These are phyloP conservation scores for Nysson spinosus DNA, from an alignment of 2,888 invertebrate species.

Conservation along the genomic window DNA sequence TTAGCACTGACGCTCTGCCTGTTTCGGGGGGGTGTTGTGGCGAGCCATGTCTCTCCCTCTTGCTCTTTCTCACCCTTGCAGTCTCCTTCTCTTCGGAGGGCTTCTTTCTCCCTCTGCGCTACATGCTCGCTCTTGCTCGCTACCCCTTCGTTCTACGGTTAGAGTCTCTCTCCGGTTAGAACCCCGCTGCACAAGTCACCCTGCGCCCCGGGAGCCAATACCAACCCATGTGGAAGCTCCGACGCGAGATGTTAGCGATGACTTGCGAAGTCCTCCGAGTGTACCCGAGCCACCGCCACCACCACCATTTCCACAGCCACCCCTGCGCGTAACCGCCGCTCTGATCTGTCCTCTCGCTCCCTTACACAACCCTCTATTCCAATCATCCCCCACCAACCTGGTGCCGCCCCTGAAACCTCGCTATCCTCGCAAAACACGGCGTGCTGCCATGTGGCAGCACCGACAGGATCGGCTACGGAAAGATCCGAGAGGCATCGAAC, in stretches of 20 bases:
- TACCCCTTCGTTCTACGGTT: slow-evolving; percentile 44
- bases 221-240: slow-evolving; percentile 76
- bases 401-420: slow-evolving; percentile 63
- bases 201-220: slow-evolving; percentile 77
- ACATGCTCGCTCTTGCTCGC: slow-evolving; percentile 31
- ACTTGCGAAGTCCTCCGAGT: slow-evolving; percentile 70
- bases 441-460: slow-evolving; percentile 71
- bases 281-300: slow-evolving; percentile 63
- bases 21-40: slow-evolving; percentile 73
- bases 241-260: slow-evolving; percentile 72
- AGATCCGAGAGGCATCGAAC: slow-evolving; percentile 38
- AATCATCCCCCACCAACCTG: slow-evolving; percentile 42
- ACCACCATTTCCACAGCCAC: slow-evolving; percentile 29
- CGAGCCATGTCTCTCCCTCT: slow-evolving; percentile 63
- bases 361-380: slow-evolving; percentile 21
- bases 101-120: slow-evolving; percentile 15
- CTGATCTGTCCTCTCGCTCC: slow-evolving; percentile 8
- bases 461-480: slow-evolving; percentile 60
- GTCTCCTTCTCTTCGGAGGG: slow-evolving; percentile 29
- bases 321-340: slow-evolving; percentile 46
- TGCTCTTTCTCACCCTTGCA: slow-evolving; percentile 40
- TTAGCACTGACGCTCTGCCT: slow-evolving; percentile 75
- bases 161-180: slow-evolving; percentile 64
- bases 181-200: slow-evolving; percentile 72
- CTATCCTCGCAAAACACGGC: slow-evolving; percentile 58